Percentiles rank a stretch among this genome's conserved stretches.
These are phyloP conservation scores for Agrypnus murinus DNA, from an alignment of 2,888 invertebrate genomes.

Conservation along the genomic window DNA sequence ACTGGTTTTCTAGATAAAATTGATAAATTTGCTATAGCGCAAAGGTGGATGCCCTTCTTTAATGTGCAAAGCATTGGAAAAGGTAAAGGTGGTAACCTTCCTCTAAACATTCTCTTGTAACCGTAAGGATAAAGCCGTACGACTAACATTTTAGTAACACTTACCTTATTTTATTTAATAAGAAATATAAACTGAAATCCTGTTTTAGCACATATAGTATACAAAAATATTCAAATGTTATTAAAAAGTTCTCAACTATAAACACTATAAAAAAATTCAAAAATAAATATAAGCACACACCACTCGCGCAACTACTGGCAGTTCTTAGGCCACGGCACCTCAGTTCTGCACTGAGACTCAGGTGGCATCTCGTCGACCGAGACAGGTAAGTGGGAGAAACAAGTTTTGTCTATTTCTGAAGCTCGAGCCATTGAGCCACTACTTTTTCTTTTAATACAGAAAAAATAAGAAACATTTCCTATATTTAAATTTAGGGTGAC, in stretches of 20 bases:
- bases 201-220: slow-evolving; percentile 33
- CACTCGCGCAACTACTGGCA: slow-evolving; percentile 50
- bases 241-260: slow-evolving; percentile 15
- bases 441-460: slow-evolving; percentile 49
- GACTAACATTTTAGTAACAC: slow-evolving; percentile 4
- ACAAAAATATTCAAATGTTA: slow-evolving; percentile 11
- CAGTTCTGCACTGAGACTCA: slow-evolving; percentile 54
- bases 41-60: slow-evolving; percentile 8
- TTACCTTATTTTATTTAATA: slow-evolving; percentile 26
- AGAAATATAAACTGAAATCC: slow-evolving; percentile 29
- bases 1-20: too few species aligned
- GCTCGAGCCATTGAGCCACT: slow-evolving; percentile 49
- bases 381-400: slow-evolving; percentile 67
- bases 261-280: slow-evolving; percentile 13
- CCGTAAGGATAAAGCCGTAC: slow-evolving; percentile 24
- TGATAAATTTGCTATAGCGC: background rate
- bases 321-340: slow-evolving; percentile 54
- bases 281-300: slow-evolving; percentile 28
- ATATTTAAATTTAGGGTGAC: slow-evolving; percentile 14
- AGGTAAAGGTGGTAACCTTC: slow-evolving; percentile 13
- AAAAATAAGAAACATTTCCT: slow-evolving; percentile 43
- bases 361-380: slow-evolving; percentile 60
- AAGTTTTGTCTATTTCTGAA: slow-evolving; percentile 66
- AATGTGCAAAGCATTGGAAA: slow-evolving; percentile 1
- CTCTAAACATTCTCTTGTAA: background rate